These are phyloP conservation scores for Gerris lacustris DNA, from an alignment of 2,888 invertebrate genomes.

Conservation along the genomic window DNA sequence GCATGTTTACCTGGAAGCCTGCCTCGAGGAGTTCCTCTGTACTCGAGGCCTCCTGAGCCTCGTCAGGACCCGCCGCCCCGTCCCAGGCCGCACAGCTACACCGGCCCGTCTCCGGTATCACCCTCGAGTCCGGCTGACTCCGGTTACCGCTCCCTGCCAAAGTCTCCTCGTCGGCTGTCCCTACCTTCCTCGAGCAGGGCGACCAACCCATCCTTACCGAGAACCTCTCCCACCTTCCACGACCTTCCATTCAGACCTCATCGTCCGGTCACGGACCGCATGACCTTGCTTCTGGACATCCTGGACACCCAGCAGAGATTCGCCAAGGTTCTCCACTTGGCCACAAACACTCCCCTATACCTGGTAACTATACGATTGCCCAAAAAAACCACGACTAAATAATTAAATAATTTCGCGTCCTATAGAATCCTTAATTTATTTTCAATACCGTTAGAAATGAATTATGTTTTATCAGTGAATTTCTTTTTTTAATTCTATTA, in stretches of 20 bases:
- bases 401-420: no score
- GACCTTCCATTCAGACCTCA: slow-evolving; percentile 63
- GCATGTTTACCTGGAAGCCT: slow-evolving; percentile 17
- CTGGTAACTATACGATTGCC: background rate
- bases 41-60: slow-evolving; percentile 30
- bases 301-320: slow-evolving; percentile 69
- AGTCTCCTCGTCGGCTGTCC: slow-evolving; percentile 37
- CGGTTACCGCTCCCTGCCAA: slow-evolving; percentile 45
- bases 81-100: slow-evolving; percentile 37
- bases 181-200: slow-evolving; percentile 17
- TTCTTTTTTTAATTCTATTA: no score
- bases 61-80: slow-evolving; percentile 35
- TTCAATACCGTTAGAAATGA: no score
- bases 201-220: slow-evolving; percentile 7
- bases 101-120: slow-evolving; percentile 29
- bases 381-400: no score
- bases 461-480: no score
- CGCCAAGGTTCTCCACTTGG: slow-evolving; percentile 50
- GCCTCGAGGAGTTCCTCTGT: slow-evolving; percentile 7
- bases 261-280: slow-evolving; percentile 57
- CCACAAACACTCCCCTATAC: slow-evolving; percentile 14
- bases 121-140: slow-evolving; percentile 41
- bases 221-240: slow-evolving; percentile 37
- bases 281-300: slow-evolving; percentile 67
- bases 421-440: no score